Evolutionary conservation across 2,797 vertebrate species (phyloP).

Genomic region (Emys orbicularis): DNA sequence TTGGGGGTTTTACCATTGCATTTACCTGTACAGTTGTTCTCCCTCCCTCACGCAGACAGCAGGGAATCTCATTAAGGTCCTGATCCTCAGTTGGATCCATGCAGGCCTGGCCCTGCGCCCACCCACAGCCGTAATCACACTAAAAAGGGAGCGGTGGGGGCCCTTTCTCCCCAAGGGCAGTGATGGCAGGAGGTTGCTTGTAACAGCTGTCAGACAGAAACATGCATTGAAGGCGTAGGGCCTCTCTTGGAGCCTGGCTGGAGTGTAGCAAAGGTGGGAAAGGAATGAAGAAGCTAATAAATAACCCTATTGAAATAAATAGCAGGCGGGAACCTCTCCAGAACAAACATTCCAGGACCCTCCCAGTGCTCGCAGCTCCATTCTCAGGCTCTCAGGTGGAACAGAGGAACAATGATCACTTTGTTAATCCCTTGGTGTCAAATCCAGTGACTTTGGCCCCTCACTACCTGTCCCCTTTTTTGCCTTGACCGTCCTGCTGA

Average conservation of each 20-base stretch:
- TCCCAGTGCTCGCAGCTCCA: not conserved
- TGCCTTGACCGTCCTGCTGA: not conserved
- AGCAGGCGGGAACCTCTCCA: not conserved
- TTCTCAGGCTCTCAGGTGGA: too few species aligned
- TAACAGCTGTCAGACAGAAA: not conserved
- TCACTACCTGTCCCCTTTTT: not conserved
- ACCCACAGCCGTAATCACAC: not conserved
- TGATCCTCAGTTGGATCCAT: not conserved
- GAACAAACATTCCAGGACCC: not conserved
- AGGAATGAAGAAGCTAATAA: not conserved
- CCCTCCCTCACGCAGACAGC: not conserved
- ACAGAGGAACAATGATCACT: not conserved
- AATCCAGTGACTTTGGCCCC: not conserved
- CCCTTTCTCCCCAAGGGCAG: not conserved
- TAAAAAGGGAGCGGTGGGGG: accelerated
- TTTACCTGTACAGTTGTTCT: not conserved
- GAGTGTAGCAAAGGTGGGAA: not conserved
- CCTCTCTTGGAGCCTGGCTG: not conserved
- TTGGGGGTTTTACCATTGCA: not conserved
- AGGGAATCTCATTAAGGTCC: not conserved
- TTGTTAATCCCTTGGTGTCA: not conserved
- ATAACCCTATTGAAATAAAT: not conserved
- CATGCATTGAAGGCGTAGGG: not conserved
- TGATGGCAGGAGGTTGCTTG: not conserved
- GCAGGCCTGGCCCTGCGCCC: not conserved